Evolutionary conservation across 2,888 invertebrate species (phyloP).

Genomic region (Lasioglossum vierecki): DNA sequence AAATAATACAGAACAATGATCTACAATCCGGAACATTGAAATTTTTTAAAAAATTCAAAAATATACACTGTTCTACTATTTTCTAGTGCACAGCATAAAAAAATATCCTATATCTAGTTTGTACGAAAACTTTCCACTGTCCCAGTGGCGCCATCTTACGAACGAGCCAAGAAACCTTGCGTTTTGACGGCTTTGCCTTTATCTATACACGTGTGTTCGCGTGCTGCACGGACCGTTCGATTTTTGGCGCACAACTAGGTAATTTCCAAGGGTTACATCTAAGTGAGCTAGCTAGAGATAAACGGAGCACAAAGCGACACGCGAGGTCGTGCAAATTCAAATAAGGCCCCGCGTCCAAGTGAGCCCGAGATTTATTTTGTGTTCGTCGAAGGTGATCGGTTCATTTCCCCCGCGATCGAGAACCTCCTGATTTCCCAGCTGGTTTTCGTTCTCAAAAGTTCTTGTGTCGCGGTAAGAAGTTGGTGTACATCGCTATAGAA

Average conservation of each 20-base stretch:
- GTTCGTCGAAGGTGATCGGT: constrained; percentile 13
- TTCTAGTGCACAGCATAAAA: too few relatives aligned
- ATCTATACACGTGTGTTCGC: constrained; percentile 67
- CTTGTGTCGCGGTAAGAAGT: background rate
- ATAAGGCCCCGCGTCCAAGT: background rate
- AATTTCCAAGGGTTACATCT: constrained; percentile 54
- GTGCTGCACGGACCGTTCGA: constrained; percentile 71
- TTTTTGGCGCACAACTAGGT: constrained; percentile 79
- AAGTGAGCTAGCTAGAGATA: background rate
- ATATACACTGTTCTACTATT: background rate
- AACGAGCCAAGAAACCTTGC: background rate
- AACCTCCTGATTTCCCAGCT: background rate
- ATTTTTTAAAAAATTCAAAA: background rate
- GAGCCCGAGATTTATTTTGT: constrained; percentile 43
- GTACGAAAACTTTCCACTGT: background rate
- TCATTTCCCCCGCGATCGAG: constrained; percentile 16
- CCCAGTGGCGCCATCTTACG: constrained; percentile 24
- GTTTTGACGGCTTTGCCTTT: constrained; percentile 61
- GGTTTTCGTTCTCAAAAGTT: background rate
- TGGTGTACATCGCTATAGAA: background rate
- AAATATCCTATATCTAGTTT: too few relatives aligned
- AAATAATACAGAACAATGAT: background rate
- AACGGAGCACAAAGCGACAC: background rate
- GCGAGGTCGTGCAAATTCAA: background rate
- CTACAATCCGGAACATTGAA: background rate